Evolutionary conservation across 2,113 vertebrate species (phyloP), one percentile per base, ranked within the genome.

Genomic region (Ammodytes dubius): DNA sequence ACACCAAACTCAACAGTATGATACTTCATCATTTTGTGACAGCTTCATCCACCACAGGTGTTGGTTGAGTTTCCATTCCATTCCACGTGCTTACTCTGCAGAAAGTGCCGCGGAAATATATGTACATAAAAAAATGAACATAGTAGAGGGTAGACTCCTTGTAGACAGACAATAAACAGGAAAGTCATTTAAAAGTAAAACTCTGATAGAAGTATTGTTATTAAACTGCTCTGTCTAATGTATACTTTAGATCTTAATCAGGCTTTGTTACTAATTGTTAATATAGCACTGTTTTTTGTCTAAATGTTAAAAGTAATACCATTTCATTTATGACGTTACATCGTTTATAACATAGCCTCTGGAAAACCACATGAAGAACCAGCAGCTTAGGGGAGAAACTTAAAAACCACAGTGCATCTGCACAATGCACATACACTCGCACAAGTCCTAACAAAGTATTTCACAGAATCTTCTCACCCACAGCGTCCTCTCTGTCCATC

Each of bases 331-430:
- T 58, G 1, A 46, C 27, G 1, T 13, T 7, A 17, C 2, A 49
- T 13, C 6, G n/a, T 64, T 50, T 56, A 7, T 37, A 67, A 71
- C 27, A 40, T 46, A 17, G 63, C 49, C n/a, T 53, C 12, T 54
- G 6, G 15, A 39, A 42, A 35, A 63, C 39, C 52, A 59, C 49
- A 50, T 12, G n/a, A 54, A 77, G n/a, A 54, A 77, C n/a, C 49
- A 45, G 47, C 10, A 15, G 17, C 4, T 54, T 54, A 0, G 0
- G 12, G 63, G 37, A 53, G 9, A 5, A 69, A 37, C n/a, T 54
- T 5, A 13, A 75, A 27, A 72, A 7, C 81, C 66, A 9, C 60
- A 58, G 13, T 64, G 85, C 85, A 82, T 82, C 65, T 89, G 87
- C 86, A 86, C 0, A 3, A 6, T 87, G 83, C 85, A 57, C 53